Evolutionary conservation across 2,797 vertebrate species (phyloP).

Genomic region (Lutjanus campechanus): DNA sequence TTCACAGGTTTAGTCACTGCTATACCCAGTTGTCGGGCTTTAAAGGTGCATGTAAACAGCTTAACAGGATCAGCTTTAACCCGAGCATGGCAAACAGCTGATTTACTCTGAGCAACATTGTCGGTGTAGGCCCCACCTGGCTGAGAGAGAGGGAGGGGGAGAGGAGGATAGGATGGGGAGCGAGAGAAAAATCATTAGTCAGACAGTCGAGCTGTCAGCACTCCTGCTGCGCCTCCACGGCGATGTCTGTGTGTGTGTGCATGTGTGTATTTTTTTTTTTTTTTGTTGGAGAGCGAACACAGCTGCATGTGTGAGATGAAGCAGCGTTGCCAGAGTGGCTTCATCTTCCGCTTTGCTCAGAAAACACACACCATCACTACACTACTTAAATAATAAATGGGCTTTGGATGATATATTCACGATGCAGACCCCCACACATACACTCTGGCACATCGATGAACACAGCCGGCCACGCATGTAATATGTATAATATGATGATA

Average conservation of each 20-base stretch:
- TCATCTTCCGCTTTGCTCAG: constrained; percentile 47
- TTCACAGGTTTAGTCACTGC: constrained; percentile 43
- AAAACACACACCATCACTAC: constrained; percentile 47
- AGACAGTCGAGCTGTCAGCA: constrained; percentile 65
- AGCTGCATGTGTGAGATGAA: constrained; percentile 62
- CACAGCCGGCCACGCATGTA: constrained; percentile 8
- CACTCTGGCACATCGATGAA: constrained; percentile 10
- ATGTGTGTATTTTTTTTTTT: neutral
- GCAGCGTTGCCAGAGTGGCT: constrained; percentile 35
- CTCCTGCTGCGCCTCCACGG: constrained; percentile 64
- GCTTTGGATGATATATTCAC: constrained; percentile 59
- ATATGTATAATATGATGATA: constrained; percentile 13
- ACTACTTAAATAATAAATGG: constrained; percentile 63
- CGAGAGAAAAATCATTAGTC: constrained; percentile 66
- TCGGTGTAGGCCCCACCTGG: constrained; percentile 54
- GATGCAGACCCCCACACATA: constrained; percentile 8
- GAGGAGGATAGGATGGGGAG: constrained; percentile 2
- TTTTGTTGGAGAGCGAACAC: constrained; percentile 38
- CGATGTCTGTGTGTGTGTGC: constrained; percentile 9
- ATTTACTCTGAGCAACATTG: constrained; percentile 38
- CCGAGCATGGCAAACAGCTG: constrained; percentile 61
- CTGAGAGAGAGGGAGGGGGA: constrained; percentile 19
- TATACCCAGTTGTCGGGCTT: constrained; percentile 33
- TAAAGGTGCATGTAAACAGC: constrained; percentile 63
- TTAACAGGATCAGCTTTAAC: constrained; percentile 67